phyloP scores from a whole-genome alignment of 2,797 vertebrate genomes.

The Hyperoplus lanceolatus region DNA sequence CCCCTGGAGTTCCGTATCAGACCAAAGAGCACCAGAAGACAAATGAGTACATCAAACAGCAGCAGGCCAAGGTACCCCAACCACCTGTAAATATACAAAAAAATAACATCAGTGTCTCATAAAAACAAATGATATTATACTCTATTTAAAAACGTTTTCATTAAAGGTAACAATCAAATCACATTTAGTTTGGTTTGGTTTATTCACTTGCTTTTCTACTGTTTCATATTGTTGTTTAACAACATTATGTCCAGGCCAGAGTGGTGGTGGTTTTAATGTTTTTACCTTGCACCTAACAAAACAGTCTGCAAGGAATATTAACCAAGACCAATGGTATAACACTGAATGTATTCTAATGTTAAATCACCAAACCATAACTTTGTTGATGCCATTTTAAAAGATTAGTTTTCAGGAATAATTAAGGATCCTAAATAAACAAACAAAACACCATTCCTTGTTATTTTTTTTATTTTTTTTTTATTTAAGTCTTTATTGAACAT shows the following conservation, averaged over 20 bases:
- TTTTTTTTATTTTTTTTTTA: too few species aligned
- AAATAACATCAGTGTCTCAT: neutral
- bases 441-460: neutral
- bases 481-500: too few species aligned
- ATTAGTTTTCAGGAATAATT: neutral
- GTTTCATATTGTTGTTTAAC: neutral
- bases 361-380: neutral
- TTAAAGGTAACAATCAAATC: neutral
- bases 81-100: slow-evolving; percentile 85
- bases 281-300: neutral
- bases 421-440: neutral
- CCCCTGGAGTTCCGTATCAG: slow-evolving; percentile 95
- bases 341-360: neutral
- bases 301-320: neutral
- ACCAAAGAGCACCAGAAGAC: slow-evolving; percentile 94
- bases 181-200: neutral
- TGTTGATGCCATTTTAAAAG: neutral
- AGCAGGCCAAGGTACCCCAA: slow-evolving; percentile 92
- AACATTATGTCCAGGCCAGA: neutral
- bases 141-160: too few species aligned
- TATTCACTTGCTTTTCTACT: neutral
- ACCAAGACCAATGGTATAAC: neutral
- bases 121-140: neutral
- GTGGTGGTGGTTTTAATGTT: neutral
- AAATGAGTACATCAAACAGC: slow-evolving; percentile 93